Evolutionary conservation across 1,140 invertebrate species (phyloP).

Genomic region (Drosophila sturtevanti): DNA sequence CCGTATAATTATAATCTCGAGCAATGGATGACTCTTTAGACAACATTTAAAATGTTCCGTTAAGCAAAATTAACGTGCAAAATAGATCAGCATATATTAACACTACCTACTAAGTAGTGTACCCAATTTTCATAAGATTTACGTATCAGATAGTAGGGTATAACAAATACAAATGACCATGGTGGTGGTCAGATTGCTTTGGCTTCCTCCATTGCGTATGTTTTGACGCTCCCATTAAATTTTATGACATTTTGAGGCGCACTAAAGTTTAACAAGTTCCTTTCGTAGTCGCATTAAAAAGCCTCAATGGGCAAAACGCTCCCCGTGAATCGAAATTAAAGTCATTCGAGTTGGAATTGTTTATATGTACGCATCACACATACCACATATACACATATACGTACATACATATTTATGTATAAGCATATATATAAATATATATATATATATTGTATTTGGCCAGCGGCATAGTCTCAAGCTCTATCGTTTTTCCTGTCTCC

Average conservation of each 20-base stretch:
- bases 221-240: conserved; percentile 54
- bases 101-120: too few species aligned
- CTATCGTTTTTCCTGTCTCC: background rate
- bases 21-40: too few species aligned
- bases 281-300: conserved; percentile 52
- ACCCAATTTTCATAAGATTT: too few species aligned
- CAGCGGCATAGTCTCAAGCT: background rate
- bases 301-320: conserved; percentile 26
- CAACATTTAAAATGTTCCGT: too few species aligned
- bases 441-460: background rate
- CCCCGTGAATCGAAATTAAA: conserved; percentile 68
- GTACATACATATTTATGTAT: background rate
- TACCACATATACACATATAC: background rate
- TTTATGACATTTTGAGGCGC: conserved; percentile 73
- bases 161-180: conserved; percentile 54
- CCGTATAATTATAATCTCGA: too few species aligned
- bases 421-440: background rate
- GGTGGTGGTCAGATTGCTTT: conserved; percentile 53
- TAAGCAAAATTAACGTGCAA: too few species aligned
- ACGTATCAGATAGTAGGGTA: background rate
- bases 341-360: conserved; percentile 44
- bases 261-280: conserved; percentile 72
- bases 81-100: too few species aligned
- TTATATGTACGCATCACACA: background rate
- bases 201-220: background rate